phyloP scores from a whole-genome alignment of 2,113 vertebrate species.

The Sinocyclocheilus anshuiensis region DNA sequence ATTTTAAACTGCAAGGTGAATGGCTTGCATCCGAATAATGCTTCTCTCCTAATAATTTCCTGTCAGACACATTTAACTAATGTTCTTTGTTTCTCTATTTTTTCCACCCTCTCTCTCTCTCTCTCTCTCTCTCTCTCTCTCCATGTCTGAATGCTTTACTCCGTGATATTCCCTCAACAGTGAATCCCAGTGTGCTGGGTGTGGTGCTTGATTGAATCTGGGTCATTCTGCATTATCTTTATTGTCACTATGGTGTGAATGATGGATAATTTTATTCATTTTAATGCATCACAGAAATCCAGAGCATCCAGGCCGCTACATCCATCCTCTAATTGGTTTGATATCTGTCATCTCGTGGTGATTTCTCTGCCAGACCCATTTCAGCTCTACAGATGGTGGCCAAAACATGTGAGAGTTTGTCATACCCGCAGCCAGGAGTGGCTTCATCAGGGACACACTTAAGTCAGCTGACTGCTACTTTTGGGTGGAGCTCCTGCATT shows the following conservation, averaged over 20 bases:
- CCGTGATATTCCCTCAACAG: neutral
- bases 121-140: neutral
- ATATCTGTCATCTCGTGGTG: conserved; percentile 15
- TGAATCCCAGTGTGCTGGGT: neutral
- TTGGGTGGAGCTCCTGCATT: conserved; percentile 21
- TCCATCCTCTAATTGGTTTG: conserved; percentile 40
- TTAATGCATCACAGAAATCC: conserved; percentile 34
- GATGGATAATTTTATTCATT: conserved; percentile 27
- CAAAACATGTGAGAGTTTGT: conserved; percentile 23
- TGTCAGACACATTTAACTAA: conserved; percentile 15
- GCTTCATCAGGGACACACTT: neutral
- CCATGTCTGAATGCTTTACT: conserved; percentile 17
- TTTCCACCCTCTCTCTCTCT: no score
- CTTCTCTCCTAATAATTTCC: neutral
- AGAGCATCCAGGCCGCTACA: neutral
- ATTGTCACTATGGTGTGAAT: conserved; percentile 26
- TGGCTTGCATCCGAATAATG: neutral
- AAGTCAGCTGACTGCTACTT: neutral
- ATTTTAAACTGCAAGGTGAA: no score
- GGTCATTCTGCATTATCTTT: conserved; percentile 23
- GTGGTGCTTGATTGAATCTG: conserved; percentile 18
- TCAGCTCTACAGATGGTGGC: conserved; percentile 25
- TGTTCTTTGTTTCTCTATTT: neutral
- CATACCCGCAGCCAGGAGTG: neutral
- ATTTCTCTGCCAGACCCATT: conserved; percentile 21